phyloP scores from a whole-genome alignment of 2,797 vertebrate species.

The Mormyrus hasselquistii region DNA sequence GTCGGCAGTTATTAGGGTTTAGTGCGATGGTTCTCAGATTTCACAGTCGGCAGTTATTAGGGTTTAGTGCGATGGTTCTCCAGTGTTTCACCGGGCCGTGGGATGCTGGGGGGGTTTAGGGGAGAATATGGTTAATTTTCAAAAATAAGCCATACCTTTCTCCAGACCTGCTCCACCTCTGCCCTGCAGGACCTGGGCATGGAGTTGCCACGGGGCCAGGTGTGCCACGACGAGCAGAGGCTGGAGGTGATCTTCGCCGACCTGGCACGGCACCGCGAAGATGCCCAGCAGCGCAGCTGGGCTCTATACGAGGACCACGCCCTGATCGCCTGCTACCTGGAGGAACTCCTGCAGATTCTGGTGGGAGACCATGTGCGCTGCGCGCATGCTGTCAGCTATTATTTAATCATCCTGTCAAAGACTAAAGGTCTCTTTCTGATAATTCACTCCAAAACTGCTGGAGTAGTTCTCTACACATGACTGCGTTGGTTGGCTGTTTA shows the following conservation, averaged over 20 bases:
- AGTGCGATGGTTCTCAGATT: too few species aligned
- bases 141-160: background rate
- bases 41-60: background rate
- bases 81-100: background rate
- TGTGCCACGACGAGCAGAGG: conserved; percentile 91
- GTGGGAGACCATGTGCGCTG: conserved; percentile 46
- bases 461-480: background rate
- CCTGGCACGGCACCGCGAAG: conserved; percentile 80
- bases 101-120: background rate
- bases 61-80: background rate
- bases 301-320: conserved; percentile 88
- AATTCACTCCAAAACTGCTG: background rate
- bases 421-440: background rate
- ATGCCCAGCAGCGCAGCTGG: conserved; percentile 97
- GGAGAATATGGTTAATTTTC: background rate
- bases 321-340: conserved; percentile 89
- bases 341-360: conserved; percentile 93
- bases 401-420: background rate
- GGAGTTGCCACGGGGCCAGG: conserved; percentile 82
- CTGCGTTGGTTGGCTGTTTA: background rate
- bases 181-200: conserved; percentile 66
- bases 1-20: too few species aligned
- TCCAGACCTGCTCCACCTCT: too few species aligned
- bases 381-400: background rate
- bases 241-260: conserved; percentile 93